Conservation (phyloP, 2,113 vertebrate genomes). For the Bujurquina vittata region DNA sequence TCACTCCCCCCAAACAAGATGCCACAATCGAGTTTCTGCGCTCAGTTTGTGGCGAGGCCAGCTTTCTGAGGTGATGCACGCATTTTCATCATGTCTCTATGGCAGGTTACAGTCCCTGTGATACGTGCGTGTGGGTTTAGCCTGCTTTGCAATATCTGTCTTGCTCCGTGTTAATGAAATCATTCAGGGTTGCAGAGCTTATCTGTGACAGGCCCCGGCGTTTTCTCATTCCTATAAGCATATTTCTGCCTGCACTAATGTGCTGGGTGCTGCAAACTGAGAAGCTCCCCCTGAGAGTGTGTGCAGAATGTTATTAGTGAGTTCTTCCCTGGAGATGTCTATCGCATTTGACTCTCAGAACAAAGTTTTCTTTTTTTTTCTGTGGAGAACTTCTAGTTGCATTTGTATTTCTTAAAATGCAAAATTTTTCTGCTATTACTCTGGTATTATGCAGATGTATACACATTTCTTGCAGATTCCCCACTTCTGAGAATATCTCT, state of each 20-base stretch:
- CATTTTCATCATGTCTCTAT: conserved; percentile 19
- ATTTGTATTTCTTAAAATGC: background rate
- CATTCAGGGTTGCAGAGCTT: conserved; percentile 40
- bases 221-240: conserved; percentile 32
- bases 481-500: background rate
- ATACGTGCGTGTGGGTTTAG: conserved; percentile 35
- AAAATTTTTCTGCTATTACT: background rate
- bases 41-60: background rate
- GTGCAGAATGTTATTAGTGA: conserved; percentile 41
- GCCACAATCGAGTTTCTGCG: background rate
- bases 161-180: conserved; percentile 53
- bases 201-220: background rate
- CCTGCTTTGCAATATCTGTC: conserved; percentile 22
- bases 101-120: conserved; percentile 27
- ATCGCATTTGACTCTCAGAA: background rate
- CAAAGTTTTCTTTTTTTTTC: background rate
- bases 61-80: conserved; percentile 1
- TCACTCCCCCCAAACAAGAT: background rate
- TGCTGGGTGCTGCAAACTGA: conserved; percentile 35
- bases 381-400: background rate
- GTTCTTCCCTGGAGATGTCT: conserved; percentile 21
- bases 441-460: background rate
- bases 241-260: conserved; percentile 40
- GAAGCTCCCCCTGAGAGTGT: conserved; percentile 44
- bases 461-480: background rate